Conservation (phyloP, 2,888 invertebrate genomes). For the Drosophila nr. perissopoda region DNA sequence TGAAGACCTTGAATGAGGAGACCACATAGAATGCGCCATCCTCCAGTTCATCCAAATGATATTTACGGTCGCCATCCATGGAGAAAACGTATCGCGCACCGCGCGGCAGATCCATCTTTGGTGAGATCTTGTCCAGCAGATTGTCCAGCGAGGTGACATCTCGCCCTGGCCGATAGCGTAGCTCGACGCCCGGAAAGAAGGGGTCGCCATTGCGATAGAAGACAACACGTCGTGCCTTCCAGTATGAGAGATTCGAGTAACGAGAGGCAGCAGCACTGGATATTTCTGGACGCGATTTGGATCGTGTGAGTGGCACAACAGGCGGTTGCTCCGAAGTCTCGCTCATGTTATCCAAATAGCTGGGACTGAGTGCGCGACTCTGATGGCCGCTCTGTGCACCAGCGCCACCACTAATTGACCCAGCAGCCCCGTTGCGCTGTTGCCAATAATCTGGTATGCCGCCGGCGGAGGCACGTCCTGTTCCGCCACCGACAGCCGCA, state of each 20-base stretch:
- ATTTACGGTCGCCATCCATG: conserved; percentile 95
- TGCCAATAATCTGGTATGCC: conserved; percentile 73
- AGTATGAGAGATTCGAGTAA: conserved; percentile 93
- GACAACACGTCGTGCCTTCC: conserved; percentile 93
- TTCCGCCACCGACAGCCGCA: conserved; percentile 32
- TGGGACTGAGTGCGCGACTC: conserved; percentile 73
- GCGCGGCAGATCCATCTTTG: conserved; percentile 93
- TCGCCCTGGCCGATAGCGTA: conserved; percentile 94
- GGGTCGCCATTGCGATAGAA: conserved; percentile 98
- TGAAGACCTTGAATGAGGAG: conserved; percentile 95
- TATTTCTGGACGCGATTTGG: conserved; percentile 84
- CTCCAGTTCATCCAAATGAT: conserved; percentile 93
- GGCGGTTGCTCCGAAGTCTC: conserved; percentile 86
- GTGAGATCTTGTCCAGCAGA: conserved; percentile 93
- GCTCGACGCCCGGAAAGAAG: conserved; percentile 95
- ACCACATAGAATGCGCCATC: conserved; percentile 97
- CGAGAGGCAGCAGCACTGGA: conserved; percentile 86
- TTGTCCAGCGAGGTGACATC: conserved; percentile 94
- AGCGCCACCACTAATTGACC: conserved; percentile 25
- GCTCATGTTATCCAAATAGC: conserved; percentile 87
- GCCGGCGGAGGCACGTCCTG: conserved; percentile 21
- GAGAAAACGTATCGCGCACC: conserved; percentile 96
- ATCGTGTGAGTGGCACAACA: conserved; percentile 83
- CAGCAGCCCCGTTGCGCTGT: conserved; percentile 78
- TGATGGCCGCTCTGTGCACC: conserved; percentile 66